Conservation (phyloP, 2,113 vertebrate genomes). For the Leucopsar rothschildi region DNA sequence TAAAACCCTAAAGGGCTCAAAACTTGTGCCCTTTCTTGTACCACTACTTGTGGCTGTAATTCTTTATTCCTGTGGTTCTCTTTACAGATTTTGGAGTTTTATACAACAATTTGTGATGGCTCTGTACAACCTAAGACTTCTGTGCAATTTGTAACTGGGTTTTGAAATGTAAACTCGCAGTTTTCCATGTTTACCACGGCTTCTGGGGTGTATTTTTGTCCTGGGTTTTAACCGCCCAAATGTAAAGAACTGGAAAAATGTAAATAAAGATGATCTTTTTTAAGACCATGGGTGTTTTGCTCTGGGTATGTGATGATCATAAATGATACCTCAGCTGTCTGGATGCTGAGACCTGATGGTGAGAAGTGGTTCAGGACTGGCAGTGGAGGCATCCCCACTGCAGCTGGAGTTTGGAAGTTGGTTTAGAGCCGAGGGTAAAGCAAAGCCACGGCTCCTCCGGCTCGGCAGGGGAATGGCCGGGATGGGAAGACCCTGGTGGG, state of each 20-base stretch:
- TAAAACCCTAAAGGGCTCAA: background rate
- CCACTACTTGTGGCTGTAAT: background rate
- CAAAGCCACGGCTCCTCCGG: background rate
- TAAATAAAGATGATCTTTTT: conserved; percentile 33
- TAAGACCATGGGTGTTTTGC: background rate
- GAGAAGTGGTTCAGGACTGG: background rate
- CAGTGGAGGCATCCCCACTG: accelerated
- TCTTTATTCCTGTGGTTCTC: background rate
- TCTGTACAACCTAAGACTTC: background rate
- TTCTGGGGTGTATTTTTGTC: background rate
- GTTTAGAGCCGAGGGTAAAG: accelerated
- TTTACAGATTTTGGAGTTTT: background rate
- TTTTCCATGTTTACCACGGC: background rate
- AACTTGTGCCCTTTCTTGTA: background rate
- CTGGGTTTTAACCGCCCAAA: background rate
- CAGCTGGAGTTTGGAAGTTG: background rate
- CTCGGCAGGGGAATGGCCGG: accelerated
- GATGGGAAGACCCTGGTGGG: background rate
- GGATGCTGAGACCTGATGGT: accelerated
- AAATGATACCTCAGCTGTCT: background rate
- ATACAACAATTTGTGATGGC: background rate
- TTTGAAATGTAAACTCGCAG: background rate
- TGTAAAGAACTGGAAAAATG: background rate
- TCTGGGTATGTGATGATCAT: background rate
- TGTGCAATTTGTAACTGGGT: background rate